These are phyloP conservation scores for Nyctalus aviator DNA, from an alignment of 2,797 vertebrate species.

Conservation along the genomic window DNA sequence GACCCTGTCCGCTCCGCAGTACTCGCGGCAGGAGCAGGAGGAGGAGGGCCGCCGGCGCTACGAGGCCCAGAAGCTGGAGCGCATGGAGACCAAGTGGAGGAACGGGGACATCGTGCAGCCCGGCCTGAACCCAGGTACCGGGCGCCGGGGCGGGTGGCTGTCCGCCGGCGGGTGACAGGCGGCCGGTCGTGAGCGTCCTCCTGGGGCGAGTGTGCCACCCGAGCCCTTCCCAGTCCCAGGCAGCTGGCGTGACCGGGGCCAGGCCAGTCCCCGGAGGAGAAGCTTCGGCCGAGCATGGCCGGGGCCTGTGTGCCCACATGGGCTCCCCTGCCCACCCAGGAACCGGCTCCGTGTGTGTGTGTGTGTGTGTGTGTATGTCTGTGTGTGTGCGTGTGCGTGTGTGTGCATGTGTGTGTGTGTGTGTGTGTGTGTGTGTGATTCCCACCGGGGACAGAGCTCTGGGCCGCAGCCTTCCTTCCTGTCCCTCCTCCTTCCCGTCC, in stretches of 20 bases:
- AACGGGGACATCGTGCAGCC: conserved; percentile 89
- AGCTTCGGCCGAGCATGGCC: accelerated
- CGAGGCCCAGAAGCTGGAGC: conserved; percentile 94
- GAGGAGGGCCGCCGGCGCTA: conserved; percentile 95
- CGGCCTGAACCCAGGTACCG: conserved; percentile 90
- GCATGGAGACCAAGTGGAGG: conserved; percentile 93
- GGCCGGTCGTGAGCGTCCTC: accelerated
- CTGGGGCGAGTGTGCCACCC: accelerated
- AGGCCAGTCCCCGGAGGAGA: neutral
- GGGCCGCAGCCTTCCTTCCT: accelerated
- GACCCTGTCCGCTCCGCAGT: conserved; percentile 86
- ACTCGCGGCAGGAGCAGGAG: conserved; percentile 89
- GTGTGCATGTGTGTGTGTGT: no score
- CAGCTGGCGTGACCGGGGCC: accelerated
- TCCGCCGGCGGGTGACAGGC: accelerated
- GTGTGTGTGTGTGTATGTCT: no score
- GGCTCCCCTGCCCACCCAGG: neutral
- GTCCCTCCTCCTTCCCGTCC: accelerated
- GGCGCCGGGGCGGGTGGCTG: accelerated
- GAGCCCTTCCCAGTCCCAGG: neutral
- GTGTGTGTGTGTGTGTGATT: neutral
- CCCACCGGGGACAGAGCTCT: neutral
- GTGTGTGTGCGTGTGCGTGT: no score
- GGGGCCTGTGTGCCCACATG: accelerated
- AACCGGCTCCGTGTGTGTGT: accelerated